Conservation (phyloP, 1,140 invertebrate species). For the Pseudomyrmex pallidus region DNA sequence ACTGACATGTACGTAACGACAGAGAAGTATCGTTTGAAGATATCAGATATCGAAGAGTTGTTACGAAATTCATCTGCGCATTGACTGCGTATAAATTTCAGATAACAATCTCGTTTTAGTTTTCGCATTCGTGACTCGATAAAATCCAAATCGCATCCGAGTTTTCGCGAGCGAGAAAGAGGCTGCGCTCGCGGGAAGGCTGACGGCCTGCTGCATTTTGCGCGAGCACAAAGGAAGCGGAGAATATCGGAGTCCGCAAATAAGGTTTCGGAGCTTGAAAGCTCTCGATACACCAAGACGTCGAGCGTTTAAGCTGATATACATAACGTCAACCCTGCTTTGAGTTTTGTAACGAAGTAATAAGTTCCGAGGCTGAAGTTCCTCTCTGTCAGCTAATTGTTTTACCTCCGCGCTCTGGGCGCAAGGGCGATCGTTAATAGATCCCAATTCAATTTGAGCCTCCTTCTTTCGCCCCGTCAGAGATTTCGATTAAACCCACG, state of each 20-base stretch:
- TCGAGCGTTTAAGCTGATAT: not conserved
- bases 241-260: slow-evolving; percentile 48
- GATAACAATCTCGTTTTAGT: slow-evolving; percentile 6
- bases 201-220: slow-evolving; percentile 6
- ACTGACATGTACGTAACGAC: no score
- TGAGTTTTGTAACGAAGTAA: slow-evolving; percentile 27
- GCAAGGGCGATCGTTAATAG: slow-evolving; percentile 22
- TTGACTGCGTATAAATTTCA: not conserved
- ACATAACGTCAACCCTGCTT: slow-evolving; percentile 8
- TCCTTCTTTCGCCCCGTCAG: not conserved
- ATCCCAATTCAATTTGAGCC: slow-evolving; percentile 18
- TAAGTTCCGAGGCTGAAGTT: slow-evolving; percentile 26
- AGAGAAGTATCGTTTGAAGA: not conserved
- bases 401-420: not conserved
- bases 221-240: not conserved
- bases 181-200: no score
- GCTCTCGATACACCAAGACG: slow-evolving; percentile 31
- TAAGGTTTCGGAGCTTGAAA: slow-evolving; percentile 42
- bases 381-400: not conserved
- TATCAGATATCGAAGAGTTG: not conserved
- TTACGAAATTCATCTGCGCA: not conserved
- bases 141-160: not conserved
- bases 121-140: not conserved
- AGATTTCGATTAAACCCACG: slow-evolving; percentile 3
- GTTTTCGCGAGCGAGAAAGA: not conserved